Evolutionary conservation across 2,888 invertebrate genomes (phyloP).

Genomic region (Petrophora chlorosata): DNA sequence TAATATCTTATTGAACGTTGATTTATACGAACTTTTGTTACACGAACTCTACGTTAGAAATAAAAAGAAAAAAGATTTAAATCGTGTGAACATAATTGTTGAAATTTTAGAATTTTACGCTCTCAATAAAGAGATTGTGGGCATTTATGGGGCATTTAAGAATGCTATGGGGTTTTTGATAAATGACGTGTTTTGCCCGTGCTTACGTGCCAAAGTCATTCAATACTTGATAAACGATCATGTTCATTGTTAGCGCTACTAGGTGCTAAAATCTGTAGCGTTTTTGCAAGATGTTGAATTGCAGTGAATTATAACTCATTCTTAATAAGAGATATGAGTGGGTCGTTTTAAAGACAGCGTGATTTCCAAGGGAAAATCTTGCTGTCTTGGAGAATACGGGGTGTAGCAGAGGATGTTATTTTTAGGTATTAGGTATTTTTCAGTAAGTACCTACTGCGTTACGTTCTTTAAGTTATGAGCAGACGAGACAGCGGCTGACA

Average conservation of each 20-base stretch:
- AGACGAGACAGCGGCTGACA: no score
- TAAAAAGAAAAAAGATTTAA: background rate
- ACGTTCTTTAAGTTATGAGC: no score
- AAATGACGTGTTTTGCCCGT: slow-evolving; percentile 62
- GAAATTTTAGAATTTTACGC: slow-evolving; percentile 56
- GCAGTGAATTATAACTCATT: slow-evolving; percentile 6
- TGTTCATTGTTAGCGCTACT: slow-evolving; percentile 33
- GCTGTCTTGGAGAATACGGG: no score
- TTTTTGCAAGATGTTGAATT: slow-evolving; percentile 11
- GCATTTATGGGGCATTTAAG: slow-evolving; percentile 75
- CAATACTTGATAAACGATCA: slow-evolving; percentile 52
- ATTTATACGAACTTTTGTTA: slow-evolving; percentile 68
- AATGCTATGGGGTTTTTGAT: slow-evolving; percentile 52
- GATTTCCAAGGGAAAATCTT: no score
- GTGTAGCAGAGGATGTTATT: no score
- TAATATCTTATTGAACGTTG: slow-evolving; percentile 75
- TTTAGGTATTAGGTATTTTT: no score
- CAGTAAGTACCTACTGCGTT: no score
- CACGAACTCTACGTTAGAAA: slow-evolving; percentile 35
- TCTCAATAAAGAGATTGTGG: slow-evolving; percentile 72
- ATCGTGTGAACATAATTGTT: slow-evolving; percentile 66
- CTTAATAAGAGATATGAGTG: no score
- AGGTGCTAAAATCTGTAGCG: slow-evolving; percentile 28
- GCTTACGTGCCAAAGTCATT: slow-evolving; percentile 40
- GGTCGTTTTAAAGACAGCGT: no score